Conservation (phyloP, 2,113 vertebrate genomes). For the Coryphaenoides rupestris region DNA sequence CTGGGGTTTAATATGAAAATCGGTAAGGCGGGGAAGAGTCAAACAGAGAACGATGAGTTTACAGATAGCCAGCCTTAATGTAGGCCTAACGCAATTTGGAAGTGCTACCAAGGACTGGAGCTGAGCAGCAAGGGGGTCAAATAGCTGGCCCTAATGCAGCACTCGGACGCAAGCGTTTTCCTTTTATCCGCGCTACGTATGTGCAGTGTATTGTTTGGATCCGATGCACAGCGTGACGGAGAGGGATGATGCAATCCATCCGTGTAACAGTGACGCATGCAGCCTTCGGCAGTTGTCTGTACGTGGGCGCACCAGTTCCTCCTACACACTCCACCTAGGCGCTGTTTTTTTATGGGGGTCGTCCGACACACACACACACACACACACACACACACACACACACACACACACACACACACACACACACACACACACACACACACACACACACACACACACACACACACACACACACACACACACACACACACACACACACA, state of each 20-base stretch:
- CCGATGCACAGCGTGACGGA: slow-evolving; percentile 39
- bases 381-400: no score
- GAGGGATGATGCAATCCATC: slow-evolving; percentile 51
- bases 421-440: no score
- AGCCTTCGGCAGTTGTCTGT: slow-evolving; percentile 40
- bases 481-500: no score
- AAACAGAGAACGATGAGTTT: slow-evolving; percentile 14
- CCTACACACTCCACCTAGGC: no score
- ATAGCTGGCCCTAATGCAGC: slow-evolving; percentile 63
- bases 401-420: no score
- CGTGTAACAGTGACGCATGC: slow-evolving; percentile 53
- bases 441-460: no score
- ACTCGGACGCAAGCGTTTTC: slow-evolving; percentile 56
- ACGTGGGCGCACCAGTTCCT: no score
- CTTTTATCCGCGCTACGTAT: slow-evolving; percentile 18
- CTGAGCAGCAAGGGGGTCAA: slow-evolving; percentile 67
- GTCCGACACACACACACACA: no score
- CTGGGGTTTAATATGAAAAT: not conserved
- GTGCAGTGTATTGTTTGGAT: slow-evolving; percentile 58
- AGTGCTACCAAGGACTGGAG: slow-evolving; percentile 49
- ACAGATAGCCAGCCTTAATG: slow-evolving; percentile 50
- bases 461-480: no score
- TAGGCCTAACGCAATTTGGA: slow-evolving; percentile 61
- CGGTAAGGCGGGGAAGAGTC: not conserved
- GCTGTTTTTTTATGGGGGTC: no score